Evolutionary conservation across 2,888 invertebrate genomes (phyloP).

Genomic region (Cataglyphis cursor): DNA sequence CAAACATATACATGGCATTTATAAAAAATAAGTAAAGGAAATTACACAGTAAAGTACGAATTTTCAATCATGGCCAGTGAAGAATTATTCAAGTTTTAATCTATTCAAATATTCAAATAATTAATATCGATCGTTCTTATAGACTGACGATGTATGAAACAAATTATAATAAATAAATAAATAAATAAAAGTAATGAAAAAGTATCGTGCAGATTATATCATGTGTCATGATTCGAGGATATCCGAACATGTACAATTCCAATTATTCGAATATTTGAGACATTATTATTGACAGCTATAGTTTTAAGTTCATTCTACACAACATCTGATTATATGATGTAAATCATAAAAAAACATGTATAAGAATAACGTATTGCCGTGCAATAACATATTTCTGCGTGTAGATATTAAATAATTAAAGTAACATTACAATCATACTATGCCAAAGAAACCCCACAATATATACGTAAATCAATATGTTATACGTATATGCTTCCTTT

Average conservation of each 20-base stretch:
- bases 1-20: constrained; percentile 17
- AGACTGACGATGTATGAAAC: neutral
- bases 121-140: neutral
- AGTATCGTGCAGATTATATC: constrained; percentile 1
- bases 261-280: constrained; percentile 37
- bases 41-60: neutral
- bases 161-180: constrained; percentile 11
- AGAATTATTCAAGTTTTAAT: constrained; percentile 1
- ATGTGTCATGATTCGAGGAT: neutral
- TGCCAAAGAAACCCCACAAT: constrained; percentile 72
- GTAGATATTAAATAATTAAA: constrained; percentile 53
- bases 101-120: constrained; percentile 32
- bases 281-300: neutral
- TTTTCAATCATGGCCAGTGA: neutral
- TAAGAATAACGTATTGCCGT: constrained; percentile 3
- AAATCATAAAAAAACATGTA: constrained; percentile 4
- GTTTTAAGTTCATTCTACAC: neutral
- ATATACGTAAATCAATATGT: constrained; percentile 44
- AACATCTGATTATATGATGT: constrained; percentile 7
- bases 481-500: constrained; percentile 62
- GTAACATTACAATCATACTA: constrained; percentile 57
- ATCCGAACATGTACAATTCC: neutral
- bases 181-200: constrained; percentile 18
- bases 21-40: constrained; percentile 1
- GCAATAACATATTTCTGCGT: constrained; percentile 28